Base-by-base conservation (phyloP, 2,113 vertebrate species). In the Trinectes maculatus region DNA sequence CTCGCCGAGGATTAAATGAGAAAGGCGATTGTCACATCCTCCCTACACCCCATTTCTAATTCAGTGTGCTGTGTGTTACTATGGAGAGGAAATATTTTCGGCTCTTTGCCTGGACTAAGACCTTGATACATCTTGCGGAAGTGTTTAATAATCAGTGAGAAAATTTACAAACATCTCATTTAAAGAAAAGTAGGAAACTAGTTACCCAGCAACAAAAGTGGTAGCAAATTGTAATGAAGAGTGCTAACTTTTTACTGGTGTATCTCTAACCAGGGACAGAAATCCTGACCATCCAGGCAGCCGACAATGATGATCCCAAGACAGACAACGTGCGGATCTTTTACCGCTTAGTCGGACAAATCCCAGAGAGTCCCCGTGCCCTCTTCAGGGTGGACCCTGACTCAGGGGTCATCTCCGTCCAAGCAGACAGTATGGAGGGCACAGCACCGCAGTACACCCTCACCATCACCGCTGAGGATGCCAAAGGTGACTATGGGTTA, bases 281-380 rank as follows among this genome's bases (percentile, higher is more conserved):
- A 60, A 91, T 93, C 56, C 90, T 92, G 56, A 87, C 81, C 6
- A 87, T 93, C 55, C 90, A 93, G 65, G 91, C 92, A 3, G 87
- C 89, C 1, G 93, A 93, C 67, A 93, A 89, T 4, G 93, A 95
- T 3, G 92, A 94, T 42, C 91, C 90, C 16, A 91, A 89, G 46
- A 92, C 89, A 3, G 92, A 90, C 46, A 92, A 93, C 3, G 91
- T 92, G 10, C 51, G 91, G 34, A 93, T 92, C 47, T 85, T 80
- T 79, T 92, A 90, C 56, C 88, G 89, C 6, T 79, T 88, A 58
- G 83, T 84, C 0, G 87, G 87, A 6, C 93, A 94, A 78, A 91
- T 90, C 34, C 92, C 92, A 11, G 91, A 93, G 82, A 92, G 85
- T 74, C 91, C 91, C 18, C 76, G 91, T 8, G 88, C 89, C 55